Conservation (phyloP, 1,140 invertebrate genomes). For the Drosophila pruinosa region DNA sequence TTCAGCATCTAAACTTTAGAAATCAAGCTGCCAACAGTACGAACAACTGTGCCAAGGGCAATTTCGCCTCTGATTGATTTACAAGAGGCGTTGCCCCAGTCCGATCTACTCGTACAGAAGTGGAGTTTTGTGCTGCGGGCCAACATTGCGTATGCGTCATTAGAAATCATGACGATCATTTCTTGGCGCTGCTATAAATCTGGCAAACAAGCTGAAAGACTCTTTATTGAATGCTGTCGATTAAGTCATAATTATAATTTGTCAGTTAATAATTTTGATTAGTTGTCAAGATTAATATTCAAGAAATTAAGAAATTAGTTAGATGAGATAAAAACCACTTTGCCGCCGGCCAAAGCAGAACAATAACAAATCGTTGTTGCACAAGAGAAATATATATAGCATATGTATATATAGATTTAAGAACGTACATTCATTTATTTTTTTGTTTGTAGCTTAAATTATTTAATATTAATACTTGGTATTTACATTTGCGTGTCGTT, state of each 20-base stretch:
- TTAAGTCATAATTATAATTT: conserved; percentile 79
- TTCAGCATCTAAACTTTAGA: conserved; percentile 18
- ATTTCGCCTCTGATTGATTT: conserved; percentile 77
- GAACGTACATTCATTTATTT: conserved; percentile 1
- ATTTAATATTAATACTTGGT: conserved; percentile 69
- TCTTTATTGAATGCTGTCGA: conserved; percentile 45
- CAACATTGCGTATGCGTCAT: conserved; percentile 69
- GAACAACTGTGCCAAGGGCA: conserved; percentile 67
- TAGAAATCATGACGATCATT: conserved; percentile 31
- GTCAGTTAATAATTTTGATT: conserved; percentile 67
- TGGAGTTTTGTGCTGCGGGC: conserved; percentile 13
- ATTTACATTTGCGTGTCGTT: conserved; percentile 74
- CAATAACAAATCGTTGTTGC: conserved; percentile 1
- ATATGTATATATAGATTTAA: conserved; percentile 1
- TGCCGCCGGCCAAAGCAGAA: conserved; percentile 16
- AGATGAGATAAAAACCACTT: conserved; percentile 44
- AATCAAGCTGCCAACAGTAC: conserved; percentile 6
- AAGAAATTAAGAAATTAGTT: conserved; percentile 52
- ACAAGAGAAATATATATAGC: not conserved
- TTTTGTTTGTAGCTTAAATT: conserved; percentile 37
- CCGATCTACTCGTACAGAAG: conserved; percentile 1
- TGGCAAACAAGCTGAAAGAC: conserved; percentile 20
- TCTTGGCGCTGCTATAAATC: conserved; percentile 11
- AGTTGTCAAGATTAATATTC: conserved; percentile 55
- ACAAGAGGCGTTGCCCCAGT: conserved; percentile 46